Evolutionary conservation across 30 jellyfish, hydroid and myxozoan genomes (phyloP), one percentile per base, ranked within the genome.

Genomic region (Aurelia aurita): DNA sequence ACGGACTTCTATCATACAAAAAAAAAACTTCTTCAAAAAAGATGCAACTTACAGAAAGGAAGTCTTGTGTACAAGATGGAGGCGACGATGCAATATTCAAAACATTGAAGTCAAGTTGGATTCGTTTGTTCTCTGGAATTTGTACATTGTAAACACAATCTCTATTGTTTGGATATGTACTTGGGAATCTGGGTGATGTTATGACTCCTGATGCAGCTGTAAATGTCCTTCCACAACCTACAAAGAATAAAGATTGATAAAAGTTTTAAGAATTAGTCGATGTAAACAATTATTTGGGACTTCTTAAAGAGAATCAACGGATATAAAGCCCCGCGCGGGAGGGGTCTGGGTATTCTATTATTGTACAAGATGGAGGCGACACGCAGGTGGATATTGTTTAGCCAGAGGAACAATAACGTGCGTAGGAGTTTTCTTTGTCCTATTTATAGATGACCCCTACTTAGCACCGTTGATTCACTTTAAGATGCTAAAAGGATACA

Each of bases 171-270:
- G 94, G 90, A 35, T 89, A 89, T 21, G 90, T 22, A 53, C 72
- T 58, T 6, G 97, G 97, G 53, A 72, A 89, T 14, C 87, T 26
- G 2, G 97, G 94, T 1, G 97, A 89, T 61, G 64, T 53, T 28
- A 89, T 72, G 5, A 55, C 27, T 7, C 97, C 97, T 21, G 76
- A 45, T 5, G 88, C 69, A 14, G 91, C 53, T 3, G 86, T 44
- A 27, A 60, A 74, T 18, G 90, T 65, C 9, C 63, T 72, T 51
- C 97, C 97, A 29, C 97, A 89, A 54, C 97, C 97, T 89, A 22
- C 10, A 39, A 8, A 7, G 1, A 39, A 39, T n/a, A 58, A 31
- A 12, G 29, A 28, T 23, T 16, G 25, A 47, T 28, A 11, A 21
- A 15, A 47, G 80, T 13, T 49, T 12, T 9, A 71, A 71, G 10